These are phyloP conservation scores for Streptopelia turtur DNA, from an alignment of 2,797 vertebrate species.

Conservation along the genomic window DNA sequence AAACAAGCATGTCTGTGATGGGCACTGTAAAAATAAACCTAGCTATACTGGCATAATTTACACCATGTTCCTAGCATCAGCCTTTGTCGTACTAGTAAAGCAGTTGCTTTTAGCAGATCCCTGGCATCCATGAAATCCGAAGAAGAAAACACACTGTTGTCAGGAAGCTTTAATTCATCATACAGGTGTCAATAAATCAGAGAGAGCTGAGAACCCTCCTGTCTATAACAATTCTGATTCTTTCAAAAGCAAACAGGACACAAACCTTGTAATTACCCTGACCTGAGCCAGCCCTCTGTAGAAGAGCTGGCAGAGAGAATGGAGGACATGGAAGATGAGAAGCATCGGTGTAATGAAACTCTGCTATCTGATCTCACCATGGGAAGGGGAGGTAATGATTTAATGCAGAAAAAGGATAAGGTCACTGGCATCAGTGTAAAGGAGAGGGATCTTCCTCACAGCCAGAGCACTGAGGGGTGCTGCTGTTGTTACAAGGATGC, in stretches of 20 bases:
- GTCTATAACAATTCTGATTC: slow-evolving; percentile 77
- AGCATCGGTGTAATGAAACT: slow-evolving; percentile 45
- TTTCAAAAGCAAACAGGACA: slow-evolving; percentile 69
- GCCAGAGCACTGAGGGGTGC: slow-evolving; percentile 42
- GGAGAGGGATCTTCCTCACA: slow-evolving; percentile 71
- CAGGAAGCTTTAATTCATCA: too few relatives aligned
- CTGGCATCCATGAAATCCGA: too few relatives aligned
- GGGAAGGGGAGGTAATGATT: neutral
- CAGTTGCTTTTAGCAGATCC: too few relatives aligned
- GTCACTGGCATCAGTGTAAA: slow-evolving; percentile 74
- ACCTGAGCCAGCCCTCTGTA: slow-evolving; percentile 82
- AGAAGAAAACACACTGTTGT: too few relatives aligned
- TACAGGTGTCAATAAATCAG: too few relatives aligned
- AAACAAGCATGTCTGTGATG: neutral
- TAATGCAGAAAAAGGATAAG: slow-evolving; percentile 63
- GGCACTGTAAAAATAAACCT: neutral
- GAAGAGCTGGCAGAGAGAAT: slow-evolving; percentile 86
- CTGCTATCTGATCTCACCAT: neutral
- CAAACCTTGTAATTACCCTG: slow-evolving; percentile 78
- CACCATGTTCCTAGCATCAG: neutral
- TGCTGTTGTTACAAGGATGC: slow-evolving; percentile 81
- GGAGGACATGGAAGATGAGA: slow-evolving; percentile 71
- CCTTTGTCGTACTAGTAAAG: too few relatives aligned
- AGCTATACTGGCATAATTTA: neutral
- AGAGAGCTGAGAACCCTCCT: slow-evolving; percentile 59